Evolutionary conservation across 2,113 vertebrate genomes (phyloP).

Genomic region (Psilopsiagon aymara): DNA sequence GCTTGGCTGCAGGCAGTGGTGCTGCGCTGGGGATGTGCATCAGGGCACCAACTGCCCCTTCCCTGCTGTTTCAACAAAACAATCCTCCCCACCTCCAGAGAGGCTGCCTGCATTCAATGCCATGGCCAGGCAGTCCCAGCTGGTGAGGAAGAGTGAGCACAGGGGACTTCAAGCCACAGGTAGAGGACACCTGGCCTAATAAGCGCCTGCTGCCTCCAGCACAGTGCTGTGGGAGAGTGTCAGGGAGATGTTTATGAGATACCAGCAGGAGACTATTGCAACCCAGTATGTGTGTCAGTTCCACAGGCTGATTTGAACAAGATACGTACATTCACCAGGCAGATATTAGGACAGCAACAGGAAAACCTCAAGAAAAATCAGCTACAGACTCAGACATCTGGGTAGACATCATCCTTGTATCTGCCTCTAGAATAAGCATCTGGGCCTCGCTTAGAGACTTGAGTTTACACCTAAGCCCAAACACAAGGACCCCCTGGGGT

Average conservation of each 20-base stretch:
- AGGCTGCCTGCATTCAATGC: not conserved
- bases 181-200: not conserved
- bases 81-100: not conserved
- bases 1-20: not conserved
- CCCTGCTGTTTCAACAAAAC: not conserved
- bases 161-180: not conserved
- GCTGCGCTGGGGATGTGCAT: fast-evolving
- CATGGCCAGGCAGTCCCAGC: not conserved
- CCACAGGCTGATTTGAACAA: not conserved
- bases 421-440: not conserved
- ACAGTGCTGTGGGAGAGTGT: fast-evolving
- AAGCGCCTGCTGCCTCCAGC: fast-evolving
- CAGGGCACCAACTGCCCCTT: not conserved
- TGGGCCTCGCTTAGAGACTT: fast-evolving
- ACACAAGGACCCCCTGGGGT: fast-evolving
- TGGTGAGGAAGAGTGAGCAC: not conserved
- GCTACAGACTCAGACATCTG: not conserved
- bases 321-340: fast-evolving
- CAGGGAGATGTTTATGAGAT: not conserved
- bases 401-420: not conserved
- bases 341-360: not conserved
- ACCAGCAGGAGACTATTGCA: not conserved
- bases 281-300: not conserved
- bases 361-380: not conserved
- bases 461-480: not conserved